Evolutionary conservation across 2,888 invertebrate genomes (phyloP).

Genomic region (Uropetala carovei): DNA sequence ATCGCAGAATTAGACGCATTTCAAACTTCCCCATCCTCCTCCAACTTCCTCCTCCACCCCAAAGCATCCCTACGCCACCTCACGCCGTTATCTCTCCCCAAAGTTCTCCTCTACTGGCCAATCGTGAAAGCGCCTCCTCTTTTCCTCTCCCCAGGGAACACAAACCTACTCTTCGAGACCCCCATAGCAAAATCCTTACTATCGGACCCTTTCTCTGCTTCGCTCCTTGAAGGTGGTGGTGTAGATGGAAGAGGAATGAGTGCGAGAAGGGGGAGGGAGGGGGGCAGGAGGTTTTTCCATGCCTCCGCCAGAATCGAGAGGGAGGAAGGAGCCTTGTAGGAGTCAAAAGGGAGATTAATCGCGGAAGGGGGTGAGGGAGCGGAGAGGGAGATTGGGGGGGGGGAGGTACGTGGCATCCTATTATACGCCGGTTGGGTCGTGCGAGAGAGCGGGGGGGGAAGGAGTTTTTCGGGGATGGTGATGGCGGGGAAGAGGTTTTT

Average conservation of each 20-base stretch:
- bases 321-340: not conserved
- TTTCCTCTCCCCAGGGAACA: not conserved
- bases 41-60: conserved; percentile 56
- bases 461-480: too few relatives aligned
- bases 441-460: too few relatives aligned
- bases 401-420: not conserved
- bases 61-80: conserved; percentile 20
- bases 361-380: conserved; percentile 43
- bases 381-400: too few relatives aligned
- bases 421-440: too few relatives aligned
- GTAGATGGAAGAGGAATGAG: conserved; percentile 41
- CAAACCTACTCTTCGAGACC: not conserved
- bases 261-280: conserved; percentile 36
- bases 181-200: not conserved
- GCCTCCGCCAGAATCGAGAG: not conserved
- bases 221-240: too few relatives aligned
- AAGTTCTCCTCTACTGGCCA: conserved; percentile 42
- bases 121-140: not conserved
- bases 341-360: not conserved
- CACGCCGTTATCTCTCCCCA: conserved; percentile 47
- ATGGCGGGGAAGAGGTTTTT: too few relatives aligned
- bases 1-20: not conserved
- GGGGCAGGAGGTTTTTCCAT: not conserved
- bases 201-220: not conserved
- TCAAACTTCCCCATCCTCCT: conserved; percentile 56